Base-by-base conservation (phyloP, 2,113 vertebrate species). In the Caranx ignobilis region DNA sequence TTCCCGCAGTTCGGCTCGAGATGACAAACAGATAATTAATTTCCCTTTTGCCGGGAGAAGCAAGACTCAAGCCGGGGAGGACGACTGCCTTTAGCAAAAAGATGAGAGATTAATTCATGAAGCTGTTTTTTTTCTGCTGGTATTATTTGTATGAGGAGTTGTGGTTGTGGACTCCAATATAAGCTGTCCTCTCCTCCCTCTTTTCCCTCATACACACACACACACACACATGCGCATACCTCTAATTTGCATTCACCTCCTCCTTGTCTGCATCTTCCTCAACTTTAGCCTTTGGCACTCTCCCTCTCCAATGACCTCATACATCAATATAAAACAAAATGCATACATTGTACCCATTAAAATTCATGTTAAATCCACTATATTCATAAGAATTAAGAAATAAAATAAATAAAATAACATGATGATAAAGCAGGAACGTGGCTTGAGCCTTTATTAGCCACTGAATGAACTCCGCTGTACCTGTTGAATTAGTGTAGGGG, bases 1-100 rank as follows among this genome's bases (percentile, higher is more conserved):
- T 90, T 92, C 93, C 91, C 92, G 59, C 82, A 91, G 90, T 92
- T 91, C 82, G 89, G 92, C 88, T 87, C 55, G 72, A 91, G 94
- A 94, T 94, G 92, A 88, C 90, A 93, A 96, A 93, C 92, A 94
- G 88, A 94, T 95, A 95, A 95, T 95, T 95, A 93, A 93, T 94
- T 94, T 93, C 92, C 87, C 74, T 72, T 88, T 90, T 63, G 77
- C 92, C 82, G 84, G 80, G 62, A 88, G 85, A 94, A 93, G 92
- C 86, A 93, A 83, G 70, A 89, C 90, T 94, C 93, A 90, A 93
- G 93, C 93, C 91, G 94, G 90, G 90, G 93, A 90, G 62, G 84
- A 90, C 92, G 89, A 92, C 68, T 83, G 89, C 91, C 91, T 94
- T 86, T 75, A 96, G 93, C 93, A 86, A 90, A 90, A 87, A 93